phyloP scores from a whole-genome alignment of 2,113 vertebrate species.

The Nymphicus hollandicus region DNA sequence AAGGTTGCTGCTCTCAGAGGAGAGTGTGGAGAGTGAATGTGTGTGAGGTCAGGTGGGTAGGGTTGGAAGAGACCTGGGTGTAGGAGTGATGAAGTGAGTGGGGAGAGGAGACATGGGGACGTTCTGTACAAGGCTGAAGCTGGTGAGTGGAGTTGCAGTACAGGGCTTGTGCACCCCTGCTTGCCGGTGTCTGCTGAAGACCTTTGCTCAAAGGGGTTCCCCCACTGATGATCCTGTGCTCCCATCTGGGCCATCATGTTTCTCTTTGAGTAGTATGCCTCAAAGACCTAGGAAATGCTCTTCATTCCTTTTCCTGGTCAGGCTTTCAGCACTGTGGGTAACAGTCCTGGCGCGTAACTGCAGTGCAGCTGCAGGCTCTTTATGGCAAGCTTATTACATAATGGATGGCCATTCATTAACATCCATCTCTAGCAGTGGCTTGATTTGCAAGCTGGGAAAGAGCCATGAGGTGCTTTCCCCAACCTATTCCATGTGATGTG shows the following conservation, averaged over 20 bases:
- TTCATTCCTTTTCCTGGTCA: neutral
- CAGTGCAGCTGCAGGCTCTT: neutral
- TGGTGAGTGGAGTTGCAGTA: fast-evolving
- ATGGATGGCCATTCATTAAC: slow-evolving; percentile 13
- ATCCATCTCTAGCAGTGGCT: neutral
- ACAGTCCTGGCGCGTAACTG: neutral
- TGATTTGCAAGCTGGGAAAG: neutral
- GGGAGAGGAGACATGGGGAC: fast-evolving
- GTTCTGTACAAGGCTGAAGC: neutral
- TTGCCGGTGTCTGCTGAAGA: neutral
- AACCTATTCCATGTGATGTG: fast-evolving
- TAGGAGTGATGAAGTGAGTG: neutral
- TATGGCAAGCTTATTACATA: neutral
- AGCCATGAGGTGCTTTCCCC: neutral
- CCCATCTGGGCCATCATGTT: fast-evolving
- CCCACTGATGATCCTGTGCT: neutral
- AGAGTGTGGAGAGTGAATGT: fast-evolving
- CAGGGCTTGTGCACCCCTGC: neutral
- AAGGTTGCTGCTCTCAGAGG: neutral
- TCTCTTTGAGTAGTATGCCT: neutral
- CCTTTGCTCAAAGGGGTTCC: fast-evolving
- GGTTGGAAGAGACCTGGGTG: neutral
- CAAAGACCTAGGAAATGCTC: neutral
- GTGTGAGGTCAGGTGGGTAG: neutral
- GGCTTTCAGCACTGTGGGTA: neutral